Percentiles rank a stretch among this genome's conserved stretches.
These are phyloP conservation scores for Parasteatoda tepidariorum DNA, from an alignment of 1,140 invertebrate genomes.

Conservation along the genomic window DNA sequence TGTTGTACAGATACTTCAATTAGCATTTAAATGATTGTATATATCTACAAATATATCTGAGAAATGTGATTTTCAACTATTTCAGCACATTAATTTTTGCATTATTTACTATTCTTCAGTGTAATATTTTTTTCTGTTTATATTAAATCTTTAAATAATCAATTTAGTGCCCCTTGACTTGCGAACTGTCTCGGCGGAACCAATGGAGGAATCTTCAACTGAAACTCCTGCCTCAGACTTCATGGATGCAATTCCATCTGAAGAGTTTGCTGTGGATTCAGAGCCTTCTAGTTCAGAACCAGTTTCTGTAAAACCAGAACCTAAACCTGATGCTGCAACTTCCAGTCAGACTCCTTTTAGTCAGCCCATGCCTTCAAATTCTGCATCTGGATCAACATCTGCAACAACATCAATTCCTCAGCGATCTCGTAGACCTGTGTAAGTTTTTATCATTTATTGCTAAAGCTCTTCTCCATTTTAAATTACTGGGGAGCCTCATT, in stretches of 20 bases:
- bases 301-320: background rate
- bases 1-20: no score
- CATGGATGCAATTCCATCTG: background rate
- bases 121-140: no score
- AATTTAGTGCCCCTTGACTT: background rate
- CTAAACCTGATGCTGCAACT: background rate
- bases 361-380: background rate
- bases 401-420: background rate
- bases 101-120: no score
- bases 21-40: no score
- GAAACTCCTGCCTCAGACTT: constrained; percentile 44
- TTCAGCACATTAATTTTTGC: no score
- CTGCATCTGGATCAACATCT: background rate
- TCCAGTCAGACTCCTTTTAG: background rate
- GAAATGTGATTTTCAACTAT: no score
- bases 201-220: background rate
- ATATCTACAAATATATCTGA: no score
- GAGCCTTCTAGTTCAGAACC: background rate
- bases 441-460: background rate
- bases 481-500: no score
- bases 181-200: background rate
- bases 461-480: no score
- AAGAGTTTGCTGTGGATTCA: background rate
- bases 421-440: background rate
- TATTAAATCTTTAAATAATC: no score